Conservation (phyloP, 2,797 vertebrate species). For the Furcifer pardalis region DNA sequence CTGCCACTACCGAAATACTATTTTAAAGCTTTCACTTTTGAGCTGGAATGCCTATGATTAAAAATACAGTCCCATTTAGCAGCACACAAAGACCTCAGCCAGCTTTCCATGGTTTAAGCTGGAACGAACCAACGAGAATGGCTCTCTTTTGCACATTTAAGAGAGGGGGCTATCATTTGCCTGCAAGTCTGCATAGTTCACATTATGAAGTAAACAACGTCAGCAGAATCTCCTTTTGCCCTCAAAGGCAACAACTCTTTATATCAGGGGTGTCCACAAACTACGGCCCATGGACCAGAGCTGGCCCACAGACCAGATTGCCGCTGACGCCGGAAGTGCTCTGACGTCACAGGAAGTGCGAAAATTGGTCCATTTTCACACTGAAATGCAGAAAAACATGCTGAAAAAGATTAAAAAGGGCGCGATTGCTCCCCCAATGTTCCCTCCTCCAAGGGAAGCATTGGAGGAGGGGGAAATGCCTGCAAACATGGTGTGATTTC, state of each 20-base stretch:
- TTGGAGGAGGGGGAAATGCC: no score
- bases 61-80: slow-evolving; percentile 39
- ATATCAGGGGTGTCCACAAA: no score
- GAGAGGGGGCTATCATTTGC: slow-evolving; percentile 48
- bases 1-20: not conserved
- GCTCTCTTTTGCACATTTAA: slow-evolving; percentile 35
- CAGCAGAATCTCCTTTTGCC: slow-evolving; percentile 28
- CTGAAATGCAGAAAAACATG: no score
- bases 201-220: slow-evolving; percentile 60
- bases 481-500: no score
- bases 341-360: no score
- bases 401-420: no score
- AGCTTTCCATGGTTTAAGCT: slow-evolving; percentile 36
- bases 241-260: slow-evolving; percentile 23
- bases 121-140: slow-evolving; percentile 56
- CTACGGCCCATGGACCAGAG: no score
- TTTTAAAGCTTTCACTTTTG: slow-evolving; percentile 53
- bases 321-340: no score
- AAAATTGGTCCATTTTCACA: no score
- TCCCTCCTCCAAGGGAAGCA: no score
- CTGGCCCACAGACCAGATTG: no score
- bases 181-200: slow-evolving; percentile 55
- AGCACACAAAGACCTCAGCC: slow-evolving; percentile 42
- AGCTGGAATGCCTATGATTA: slow-evolving; percentile 26
- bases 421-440: no score